A percentile compares a stretch with the other conserved stretches of the same genome.
Evolutionary conservation across 2,797 vertebrate species (phyloP).

Genomic region (Melanotaenia pygmaea): DNA sequence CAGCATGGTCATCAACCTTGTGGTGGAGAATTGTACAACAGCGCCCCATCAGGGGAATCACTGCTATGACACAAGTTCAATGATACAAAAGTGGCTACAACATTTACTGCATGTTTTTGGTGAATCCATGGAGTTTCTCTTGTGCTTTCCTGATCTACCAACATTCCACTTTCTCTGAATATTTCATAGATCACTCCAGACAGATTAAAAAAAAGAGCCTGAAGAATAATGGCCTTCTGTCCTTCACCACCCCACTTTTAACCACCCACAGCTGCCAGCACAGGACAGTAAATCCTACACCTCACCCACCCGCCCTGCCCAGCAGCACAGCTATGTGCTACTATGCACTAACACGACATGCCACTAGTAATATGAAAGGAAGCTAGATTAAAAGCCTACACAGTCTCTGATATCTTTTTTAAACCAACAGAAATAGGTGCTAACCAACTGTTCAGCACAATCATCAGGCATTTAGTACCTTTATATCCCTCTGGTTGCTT

Average conservation of each 20-base stretch:
- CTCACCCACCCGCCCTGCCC: constrained; percentile 66
- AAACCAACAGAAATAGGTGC: constrained; percentile 44
- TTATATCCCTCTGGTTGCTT: constrained; percentile 56
- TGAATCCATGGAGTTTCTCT: constrained; percentile 24
- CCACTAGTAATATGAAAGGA: constrained; percentile 42
- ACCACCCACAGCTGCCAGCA: constrained; percentile 78
- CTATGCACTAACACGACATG: constrained; percentile 47
- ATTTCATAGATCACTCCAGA: constrained; percentile 63
- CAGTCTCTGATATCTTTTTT: constrained; percentile 26
- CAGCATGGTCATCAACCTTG: constrained; percentile 20
- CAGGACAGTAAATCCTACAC: constrained; percentile 78
- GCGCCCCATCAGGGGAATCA: constrained; percentile 33
- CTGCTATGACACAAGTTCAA: constrained; percentile 6
- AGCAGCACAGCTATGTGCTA: constrained; percentile 58
- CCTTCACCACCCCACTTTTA: constrained; percentile 70
- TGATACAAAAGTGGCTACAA: constrained; percentile 34
- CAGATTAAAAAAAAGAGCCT: constrained; percentile 59
- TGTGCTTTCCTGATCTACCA: constrained; percentile 38
- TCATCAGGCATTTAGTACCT: constrained; percentile 39
- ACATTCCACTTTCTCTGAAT: constrained; percentile 67
- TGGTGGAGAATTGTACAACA: constrained; percentile 35
- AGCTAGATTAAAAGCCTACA: constrained; percentile 36
- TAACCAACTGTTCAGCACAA: constrained; percentile 46
- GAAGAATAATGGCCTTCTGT: constrained; percentile 73
- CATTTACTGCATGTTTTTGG: constrained; percentile 20